phyloP scores from a whole-genome alignment of 2,113 vertebrate genomes.

The Eonycteris spelaea region DNA sequence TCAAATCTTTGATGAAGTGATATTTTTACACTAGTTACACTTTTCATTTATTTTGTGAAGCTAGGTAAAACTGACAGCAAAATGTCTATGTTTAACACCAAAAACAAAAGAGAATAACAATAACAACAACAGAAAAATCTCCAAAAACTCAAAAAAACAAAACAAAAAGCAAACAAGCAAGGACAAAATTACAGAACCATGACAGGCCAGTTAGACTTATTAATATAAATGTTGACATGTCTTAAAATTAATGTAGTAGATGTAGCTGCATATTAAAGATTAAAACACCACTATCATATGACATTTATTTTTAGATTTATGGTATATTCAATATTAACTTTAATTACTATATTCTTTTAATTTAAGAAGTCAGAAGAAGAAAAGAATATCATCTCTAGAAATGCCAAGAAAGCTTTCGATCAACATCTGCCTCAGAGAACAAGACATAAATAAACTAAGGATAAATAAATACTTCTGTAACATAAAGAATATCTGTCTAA shows the following conservation, averaged over 20 bases:
- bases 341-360: not conserved
- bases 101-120: not conserved
- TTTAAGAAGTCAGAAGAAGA: not conserved
- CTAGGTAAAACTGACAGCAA: not conserved
- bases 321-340: not conserved
- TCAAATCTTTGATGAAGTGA: not conserved
- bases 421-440: not conserved
- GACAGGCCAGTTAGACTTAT: not conserved
- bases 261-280: not conserved
- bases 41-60: conserved; percentile 7
- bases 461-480: not conserved
- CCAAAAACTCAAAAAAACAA: not conserved
- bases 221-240: not conserved
- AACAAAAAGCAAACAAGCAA: not conserved
- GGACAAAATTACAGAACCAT: not conserved
- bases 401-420: not conserved
- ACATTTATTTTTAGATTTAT: not conserved
- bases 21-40: not conserved
- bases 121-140: not conserved
- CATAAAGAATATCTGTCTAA: not conserved
- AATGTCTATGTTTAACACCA: not conserved
- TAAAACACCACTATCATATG: not conserved
- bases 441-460: not conserved
- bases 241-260: not conserved
- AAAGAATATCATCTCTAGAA: not conserved